phyloP scores from a whole-genome alignment of 2,888 invertebrate genomes.

The Ophion costatus region DNA sequence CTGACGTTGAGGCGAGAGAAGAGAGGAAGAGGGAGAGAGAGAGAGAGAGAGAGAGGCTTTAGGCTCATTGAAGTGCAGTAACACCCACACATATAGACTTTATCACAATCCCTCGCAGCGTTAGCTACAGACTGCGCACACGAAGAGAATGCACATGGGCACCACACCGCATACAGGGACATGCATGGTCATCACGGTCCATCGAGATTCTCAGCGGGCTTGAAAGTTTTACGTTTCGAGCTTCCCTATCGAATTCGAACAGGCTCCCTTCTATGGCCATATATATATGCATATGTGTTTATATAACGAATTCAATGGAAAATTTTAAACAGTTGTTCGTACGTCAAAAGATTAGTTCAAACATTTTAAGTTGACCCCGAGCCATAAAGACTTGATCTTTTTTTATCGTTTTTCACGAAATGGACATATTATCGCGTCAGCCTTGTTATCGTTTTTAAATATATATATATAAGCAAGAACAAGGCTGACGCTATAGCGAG shows the following conservation, averaged over 20 bases:
- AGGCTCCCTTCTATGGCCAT: background rate
- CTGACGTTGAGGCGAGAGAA: background rate
- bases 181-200: background rate
- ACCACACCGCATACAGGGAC: background rate
- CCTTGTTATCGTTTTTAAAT: background rate
- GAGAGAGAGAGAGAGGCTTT: slow-evolving; percentile 1
- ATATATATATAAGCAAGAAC: slow-evolving; percentile 25
- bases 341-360: too few species aligned
- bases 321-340: too few species aligned
- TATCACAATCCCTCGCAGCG: slow-evolving; percentile 5
- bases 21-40: slow-evolving; percentile 18
- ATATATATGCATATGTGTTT: too few species aligned
- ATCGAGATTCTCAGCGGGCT: background rate
- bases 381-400: background rate
- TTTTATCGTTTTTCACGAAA: background rate
- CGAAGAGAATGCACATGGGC: slow-evolving; percentile 6
- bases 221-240: slow-evolving; percentile 4
- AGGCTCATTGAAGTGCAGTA: slow-evolving; percentile 37
- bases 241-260: slow-evolving; percentile 16
- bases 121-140: background rate
- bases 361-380: background rate
- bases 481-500: slow-evolving; percentile 37
- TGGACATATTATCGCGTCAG: slow-evolving; percentile 8
- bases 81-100: slow-evolving; percentile 13
- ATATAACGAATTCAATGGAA: too few species aligned